These are phyloP conservation scores for Pseudochromis fuscus DNA, from an alignment of 2,797 vertebrate genomes.

Conservation along the genomic window DNA sequence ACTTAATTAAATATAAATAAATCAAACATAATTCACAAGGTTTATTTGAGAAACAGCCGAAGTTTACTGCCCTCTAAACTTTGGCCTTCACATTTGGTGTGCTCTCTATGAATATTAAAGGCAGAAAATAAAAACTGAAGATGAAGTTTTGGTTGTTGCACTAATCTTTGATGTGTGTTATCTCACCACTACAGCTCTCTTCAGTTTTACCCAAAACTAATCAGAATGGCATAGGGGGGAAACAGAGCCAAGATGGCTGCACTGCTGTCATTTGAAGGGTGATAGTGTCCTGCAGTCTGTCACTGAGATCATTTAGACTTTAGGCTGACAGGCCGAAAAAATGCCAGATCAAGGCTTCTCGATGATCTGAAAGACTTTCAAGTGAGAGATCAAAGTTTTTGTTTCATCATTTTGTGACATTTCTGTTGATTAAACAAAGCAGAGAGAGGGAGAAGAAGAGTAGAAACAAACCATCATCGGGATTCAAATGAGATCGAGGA, in stretches of 20 bases:
- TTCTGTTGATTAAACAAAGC: constrained; percentile 17
- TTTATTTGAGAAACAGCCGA: background rate
- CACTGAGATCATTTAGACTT: background rate
- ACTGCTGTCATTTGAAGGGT: constrained; percentile 13
- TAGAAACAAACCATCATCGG: background rate
- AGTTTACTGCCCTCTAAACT: background rate
- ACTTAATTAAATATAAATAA: background rate
- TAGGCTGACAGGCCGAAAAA: background rate
- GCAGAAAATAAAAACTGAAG: background rate
- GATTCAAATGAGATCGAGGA: constrained; percentile 5
- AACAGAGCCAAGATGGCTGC: constrained; percentile 7
- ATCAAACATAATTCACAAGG: too few relatives aligned
- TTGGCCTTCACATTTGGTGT: background rate
- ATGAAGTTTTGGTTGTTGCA: background rate
- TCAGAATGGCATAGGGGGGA: background rate
- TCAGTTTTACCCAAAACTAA: background rate
- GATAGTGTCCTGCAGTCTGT: constrained; percentile 5
- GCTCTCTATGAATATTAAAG: background rate
- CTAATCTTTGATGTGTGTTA: constrained; percentile 15
- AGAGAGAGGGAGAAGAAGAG: background rate
- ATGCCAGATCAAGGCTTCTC: constrained; percentile 13
- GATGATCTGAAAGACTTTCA: constrained; percentile 13
- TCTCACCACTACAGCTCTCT: background rate
- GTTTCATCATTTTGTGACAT: constrained; percentile 9
- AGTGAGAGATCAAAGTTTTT: constrained; percentile 20